Evolutionary conservation across 2,797 vertebrate species (phyloP).

Genomic region (Semotilus atromaculatus): DNA sequence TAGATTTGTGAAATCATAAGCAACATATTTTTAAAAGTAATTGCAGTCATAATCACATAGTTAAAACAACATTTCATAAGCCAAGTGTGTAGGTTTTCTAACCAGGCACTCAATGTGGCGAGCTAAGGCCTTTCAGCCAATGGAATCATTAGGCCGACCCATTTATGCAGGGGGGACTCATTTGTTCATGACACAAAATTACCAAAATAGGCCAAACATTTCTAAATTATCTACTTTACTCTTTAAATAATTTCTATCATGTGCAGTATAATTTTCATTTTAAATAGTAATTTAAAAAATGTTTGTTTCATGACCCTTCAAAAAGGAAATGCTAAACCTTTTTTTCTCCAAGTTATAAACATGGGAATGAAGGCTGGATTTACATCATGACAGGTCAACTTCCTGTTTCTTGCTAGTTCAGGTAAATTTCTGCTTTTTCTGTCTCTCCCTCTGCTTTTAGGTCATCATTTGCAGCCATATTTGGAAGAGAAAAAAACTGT

Average conservation of each 20-base stretch:
- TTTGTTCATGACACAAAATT: not conserved
- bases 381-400: not conserved
- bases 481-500: not conserved
- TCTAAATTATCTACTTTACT: not conserved
- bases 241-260: not conserved
- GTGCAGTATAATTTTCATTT: not conserved
- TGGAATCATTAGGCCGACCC: not conserved
- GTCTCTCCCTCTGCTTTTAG: not conserved
- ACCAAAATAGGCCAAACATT: not conserved
- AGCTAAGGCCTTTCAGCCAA: not conserved
- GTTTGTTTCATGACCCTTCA: not conserved
- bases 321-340: not conserved
- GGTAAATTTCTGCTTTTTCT: conserved; percentile 1
- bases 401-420: not conserved
- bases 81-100: not conserved
- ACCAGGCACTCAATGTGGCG: not conserved
- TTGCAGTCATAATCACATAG: not conserved
- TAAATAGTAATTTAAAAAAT: not conserved
- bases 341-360: not conserved
- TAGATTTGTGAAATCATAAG: not conserved
- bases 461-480: not conserved
- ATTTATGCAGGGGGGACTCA: not conserved
- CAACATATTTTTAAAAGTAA: not conserved
- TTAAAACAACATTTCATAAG: not conserved
- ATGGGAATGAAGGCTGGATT: not conserved